phyloP scores from a whole-genome alignment of 1,140 invertebrate genomes.

The Lordiphosa collinella region DNA sequence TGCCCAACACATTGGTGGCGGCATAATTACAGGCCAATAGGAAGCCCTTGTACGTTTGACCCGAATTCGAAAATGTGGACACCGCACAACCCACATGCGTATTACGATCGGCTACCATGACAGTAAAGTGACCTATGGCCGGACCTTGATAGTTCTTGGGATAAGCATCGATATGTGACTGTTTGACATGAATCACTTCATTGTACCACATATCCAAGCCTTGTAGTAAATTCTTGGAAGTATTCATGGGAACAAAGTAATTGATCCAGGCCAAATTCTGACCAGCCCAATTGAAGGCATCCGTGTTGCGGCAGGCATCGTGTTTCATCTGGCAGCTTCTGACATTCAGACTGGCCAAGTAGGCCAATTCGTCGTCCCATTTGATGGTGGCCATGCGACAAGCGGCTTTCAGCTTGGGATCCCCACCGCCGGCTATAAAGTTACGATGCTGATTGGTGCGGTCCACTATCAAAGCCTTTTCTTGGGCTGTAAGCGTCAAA shows the following conservation, averaged over 20 bases:
- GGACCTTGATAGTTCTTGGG: constrained; percentile 32
- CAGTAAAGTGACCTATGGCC: constrained; percentile 64
- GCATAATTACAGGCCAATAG: constrained; percentile 56
- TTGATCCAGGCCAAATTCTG: constrained; percentile 60
- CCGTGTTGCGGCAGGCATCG: constrained; percentile 61
- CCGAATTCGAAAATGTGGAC: too few species aligned
- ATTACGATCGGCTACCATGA: constrained; percentile 58
- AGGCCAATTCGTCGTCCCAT: constrained; percentile 64
- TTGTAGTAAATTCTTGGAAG: constrained; percentile 15
- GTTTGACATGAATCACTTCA: constrained; percentile 36
- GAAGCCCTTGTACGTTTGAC: not conserved
- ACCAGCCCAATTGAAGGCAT: constrained; percentile 50
- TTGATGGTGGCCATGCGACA: constrained; percentile 63
- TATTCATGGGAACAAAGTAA: constrained; percentile 5
- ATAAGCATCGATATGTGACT: constrained; percentile 36
- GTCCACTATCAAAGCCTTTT: constrained; percentile 27
- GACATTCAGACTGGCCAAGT: constrained; percentile 50
- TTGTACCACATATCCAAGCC: constrained; percentile 46
- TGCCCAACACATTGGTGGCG: constrained; percentile 35
- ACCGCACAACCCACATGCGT: constrained; percentile 52
- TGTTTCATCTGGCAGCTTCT: constrained; percentile 50
- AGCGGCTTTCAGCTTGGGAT: constrained; percentile 39
- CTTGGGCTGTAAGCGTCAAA: constrained; percentile 19
- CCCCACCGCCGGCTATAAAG: constrained; percentile 44
- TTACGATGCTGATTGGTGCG: constrained; percentile 52